Evolutionary conservation across 2,888 invertebrate species (phyloP), one percentile per base, ranked within the genome.

Genomic region (Calameuta pallipes): DNA sequence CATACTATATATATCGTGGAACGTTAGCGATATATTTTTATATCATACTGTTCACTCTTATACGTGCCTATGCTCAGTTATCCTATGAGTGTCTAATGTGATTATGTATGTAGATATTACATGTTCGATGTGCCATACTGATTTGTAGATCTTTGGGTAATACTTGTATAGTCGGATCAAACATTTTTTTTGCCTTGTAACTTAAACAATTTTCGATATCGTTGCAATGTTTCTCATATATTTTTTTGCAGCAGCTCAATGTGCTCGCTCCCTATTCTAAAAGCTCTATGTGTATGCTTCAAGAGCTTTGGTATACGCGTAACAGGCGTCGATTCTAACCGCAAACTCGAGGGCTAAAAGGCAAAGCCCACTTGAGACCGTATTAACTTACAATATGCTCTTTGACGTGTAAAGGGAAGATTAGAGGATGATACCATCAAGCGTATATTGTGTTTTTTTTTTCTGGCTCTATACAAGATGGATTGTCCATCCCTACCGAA

Each of bases 371-470:
- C 33, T 71, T 71, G 13, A 34, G 71, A 71, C 33, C 71, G 71
- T 71, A 71, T 71, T 34, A 71, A 71, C 71, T 31, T 71, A 71
- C 31, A 71, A 71, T 71, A 71, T 71, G 31, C 71, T 34, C 33
- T 71, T 71, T 71, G 31, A 71, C 33, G 33, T 31, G 71, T 15
- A 31, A 34, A 34, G 71, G 33, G 31, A 71, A 71, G 71, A 71
- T 71, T 71, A 71, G 71, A 34, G 71, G 71, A 31, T 34, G 12
- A 71, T 71, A 31, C 13, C 33, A 9, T 31, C 4, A 56, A 56
- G 56, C 23, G 56, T 56, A 56, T 56, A 56, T 56, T 56, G 56
- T 56, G 23, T 56, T 56, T 41, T 56, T 56, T 56, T 41, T 56
- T 56, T 56, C 9, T 23, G 41, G 23, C 56, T 56, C 56, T 23